Base-by-base conservation (phyloP, 30 jellyfish, hydroid and myxozoan species). In the Aurelia sp. region DNA sequence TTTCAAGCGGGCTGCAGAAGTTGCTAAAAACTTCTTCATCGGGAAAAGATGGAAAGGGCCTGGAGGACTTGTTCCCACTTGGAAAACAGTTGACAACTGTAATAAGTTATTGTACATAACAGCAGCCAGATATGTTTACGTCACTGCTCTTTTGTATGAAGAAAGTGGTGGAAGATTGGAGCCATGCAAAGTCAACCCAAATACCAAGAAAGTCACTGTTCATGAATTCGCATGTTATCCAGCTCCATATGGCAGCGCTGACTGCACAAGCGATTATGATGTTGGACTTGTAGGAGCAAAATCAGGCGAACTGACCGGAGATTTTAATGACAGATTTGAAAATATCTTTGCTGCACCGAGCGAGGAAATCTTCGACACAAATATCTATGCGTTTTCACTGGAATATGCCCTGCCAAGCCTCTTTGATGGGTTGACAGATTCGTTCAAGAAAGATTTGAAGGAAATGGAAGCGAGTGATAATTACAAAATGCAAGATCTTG, bases 221-320 rank as follows among this genome's bases (percentile, higher is more conserved):
- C 85, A 71, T 12, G 72, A 19, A 30, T 53, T 9, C 21, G 88
- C 88, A 33, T 76, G 88, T 65, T 76, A 11, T 64, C 88, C 88
- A 13, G 27, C 40, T n/a, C 48, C 33, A 27, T 63, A 62, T 5
- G 93, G 93, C 69, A 84, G 93, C 52, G 67, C 67, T 11, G 35
- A 74, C 18, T 84, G 93, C 59, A 84, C 93, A 7, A 69, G 88
- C 3, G 93, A 84, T 53, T 63, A 21, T 35, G 87, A 70, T 72
- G 87, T 84, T n/a, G 70, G 93, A 1, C 60, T 84, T 24, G 74
- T 84, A 11, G 93, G 93, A 13, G 88, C 86, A 19, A 47, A 70
- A 35, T 53, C 93, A 22, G 87, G 93, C 27, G 51, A 7, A 7
- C 30, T 72, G 31, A 72, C 72, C 22, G 12, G 24, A 8, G 85